Evolutionary conservation across 2,888 invertebrate genomes (phyloP).

Genomic region (Bursaphelenchus okinawaensis): DNA sequence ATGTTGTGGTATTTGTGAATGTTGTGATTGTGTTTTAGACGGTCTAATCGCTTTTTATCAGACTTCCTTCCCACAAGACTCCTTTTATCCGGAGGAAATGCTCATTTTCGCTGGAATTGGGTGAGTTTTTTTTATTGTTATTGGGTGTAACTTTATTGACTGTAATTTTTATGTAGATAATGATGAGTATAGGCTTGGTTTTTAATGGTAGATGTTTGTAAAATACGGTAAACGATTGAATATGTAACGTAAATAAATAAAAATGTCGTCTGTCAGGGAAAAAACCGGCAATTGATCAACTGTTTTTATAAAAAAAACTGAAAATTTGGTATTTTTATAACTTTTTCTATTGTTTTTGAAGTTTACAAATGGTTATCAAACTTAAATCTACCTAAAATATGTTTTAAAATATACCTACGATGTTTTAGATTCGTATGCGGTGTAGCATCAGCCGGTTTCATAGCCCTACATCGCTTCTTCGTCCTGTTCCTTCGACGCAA

Average conservation of each 20-base stretch:
- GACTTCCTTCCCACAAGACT: conserved; percentile 73
- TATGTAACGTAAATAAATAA: too few species aligned
- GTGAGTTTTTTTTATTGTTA: conserved; percentile 60
- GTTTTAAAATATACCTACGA: conserved; percentile 71
- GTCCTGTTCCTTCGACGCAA: conserved; percentile 52
- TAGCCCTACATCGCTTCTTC: conserved; percentile 39
- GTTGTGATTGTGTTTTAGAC: conserved; percentile 68
- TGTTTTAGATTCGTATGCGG: conserved; percentile 47
- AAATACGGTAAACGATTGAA: too few species aligned
- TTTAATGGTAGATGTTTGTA: too few species aligned
- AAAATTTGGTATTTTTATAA: neutral
- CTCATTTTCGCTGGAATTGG: conserved; percentile 78
- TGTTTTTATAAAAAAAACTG: too few species aligned
- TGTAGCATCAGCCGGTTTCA: conserved; percentile 46
- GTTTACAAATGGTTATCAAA: neutral
- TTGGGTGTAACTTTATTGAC: neutral
- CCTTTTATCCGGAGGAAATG: conserved; percentile 78
- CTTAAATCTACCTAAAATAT: neutral
- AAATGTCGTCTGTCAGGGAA: too few species aligned
- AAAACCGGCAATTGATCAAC: too few species aligned
- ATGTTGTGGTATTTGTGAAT: neutral
- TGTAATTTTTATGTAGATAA: too few species aligned
- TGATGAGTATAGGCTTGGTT: too few species aligned
- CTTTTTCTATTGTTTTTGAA: neutral
- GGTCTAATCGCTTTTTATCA: conserved; percentile 87